Percentiles rank a stretch among this genome's conserved stretches.
These are phyloP conservation scores for Siniperca scherzeri DNA, from an alignment of 2,797 vertebrate species.

Conservation along the genomic window DNA sequence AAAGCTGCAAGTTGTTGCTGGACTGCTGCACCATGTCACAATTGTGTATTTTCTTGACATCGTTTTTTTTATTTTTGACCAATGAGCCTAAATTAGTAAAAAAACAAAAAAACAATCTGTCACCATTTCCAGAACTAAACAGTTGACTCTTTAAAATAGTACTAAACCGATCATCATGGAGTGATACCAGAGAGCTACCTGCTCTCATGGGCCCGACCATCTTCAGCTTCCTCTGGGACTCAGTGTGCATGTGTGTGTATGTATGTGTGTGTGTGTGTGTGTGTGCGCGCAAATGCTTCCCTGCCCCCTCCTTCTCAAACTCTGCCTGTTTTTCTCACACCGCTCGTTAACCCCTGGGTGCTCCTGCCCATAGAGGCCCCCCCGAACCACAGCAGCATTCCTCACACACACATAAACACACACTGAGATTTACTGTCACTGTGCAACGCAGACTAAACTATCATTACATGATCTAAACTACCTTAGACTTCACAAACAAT, in stretches of 20 bases:
- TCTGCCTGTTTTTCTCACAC: slow-evolving; percentile 83
- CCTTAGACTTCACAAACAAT: slow-evolving; percentile 27
- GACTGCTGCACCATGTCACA: background rate
- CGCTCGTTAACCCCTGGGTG: slow-evolving; percentile 82
- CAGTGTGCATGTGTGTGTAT: slow-evolving; percentile 19
- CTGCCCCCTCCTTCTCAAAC: slow-evolving; percentile 61
- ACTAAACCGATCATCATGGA: slow-evolving; percentile 2
- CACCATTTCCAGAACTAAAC: background rate
- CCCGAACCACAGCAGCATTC: slow-evolving; percentile 66
- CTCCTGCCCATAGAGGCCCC: slow-evolving; percentile 64
- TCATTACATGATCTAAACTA: slow-evolving; percentile 29
- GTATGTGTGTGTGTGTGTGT: slow-evolving; percentile 19
- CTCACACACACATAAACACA: slow-evolving; percentile 38
- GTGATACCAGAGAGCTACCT: slow-evolving; percentile 41
- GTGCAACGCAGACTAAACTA: slow-evolving; percentile 18
- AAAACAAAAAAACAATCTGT: background rate
- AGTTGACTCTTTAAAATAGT: background rate
- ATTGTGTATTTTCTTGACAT: background rate
- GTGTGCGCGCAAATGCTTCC: slow-evolving; percentile 11
- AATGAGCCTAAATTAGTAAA: background rate
- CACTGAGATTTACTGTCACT: slow-evolving; percentile 30
- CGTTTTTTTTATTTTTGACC: background rate
- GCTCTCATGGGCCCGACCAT: slow-evolving; percentile 51
- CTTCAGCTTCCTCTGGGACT: slow-evolving; percentile 62
- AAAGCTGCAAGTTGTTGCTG: background rate